Evolutionary conservation across 2,113 vertebrate species (phyloP).

Genomic region (Loxodonta africana): DNA sequence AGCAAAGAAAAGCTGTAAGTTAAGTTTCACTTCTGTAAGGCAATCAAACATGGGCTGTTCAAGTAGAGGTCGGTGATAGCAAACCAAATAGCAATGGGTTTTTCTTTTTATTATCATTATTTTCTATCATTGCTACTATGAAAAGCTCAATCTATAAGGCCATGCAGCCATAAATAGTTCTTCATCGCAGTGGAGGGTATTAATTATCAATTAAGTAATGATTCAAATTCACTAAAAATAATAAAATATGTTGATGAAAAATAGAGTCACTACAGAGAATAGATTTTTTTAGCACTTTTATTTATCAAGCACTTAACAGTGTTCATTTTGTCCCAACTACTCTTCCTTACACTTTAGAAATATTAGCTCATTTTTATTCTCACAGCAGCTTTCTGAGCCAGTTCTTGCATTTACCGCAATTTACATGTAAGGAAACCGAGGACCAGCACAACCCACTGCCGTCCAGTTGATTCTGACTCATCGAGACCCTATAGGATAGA

Average conservation of each 20-base stretch:
- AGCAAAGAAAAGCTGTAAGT: background rate
- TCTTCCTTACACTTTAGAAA: background rate
- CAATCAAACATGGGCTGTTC: background rate
- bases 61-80: background rate
- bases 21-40: background rate
- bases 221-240: background rate
- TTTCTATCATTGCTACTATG: background rate
- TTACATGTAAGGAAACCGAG: background rate
- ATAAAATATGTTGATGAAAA: background rate
- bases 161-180: background rate
- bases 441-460: too few species aligned
- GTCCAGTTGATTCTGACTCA: too few species aligned
- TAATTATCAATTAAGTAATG: background rate
- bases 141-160: background rate
- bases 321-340: background rate
- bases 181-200: background rate
- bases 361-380: background rate
- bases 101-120: conserved; percentile 4
- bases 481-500: too few species aligned
- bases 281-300: background rate
- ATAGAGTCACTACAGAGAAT: background rate
- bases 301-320: background rate
- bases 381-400: background rate
- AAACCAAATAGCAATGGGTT: background rate
- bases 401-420: background rate